Base-by-base conservation (phyloP, 64 coral and sea anemone species). In the Cladopsammia gracilis region DNA sequence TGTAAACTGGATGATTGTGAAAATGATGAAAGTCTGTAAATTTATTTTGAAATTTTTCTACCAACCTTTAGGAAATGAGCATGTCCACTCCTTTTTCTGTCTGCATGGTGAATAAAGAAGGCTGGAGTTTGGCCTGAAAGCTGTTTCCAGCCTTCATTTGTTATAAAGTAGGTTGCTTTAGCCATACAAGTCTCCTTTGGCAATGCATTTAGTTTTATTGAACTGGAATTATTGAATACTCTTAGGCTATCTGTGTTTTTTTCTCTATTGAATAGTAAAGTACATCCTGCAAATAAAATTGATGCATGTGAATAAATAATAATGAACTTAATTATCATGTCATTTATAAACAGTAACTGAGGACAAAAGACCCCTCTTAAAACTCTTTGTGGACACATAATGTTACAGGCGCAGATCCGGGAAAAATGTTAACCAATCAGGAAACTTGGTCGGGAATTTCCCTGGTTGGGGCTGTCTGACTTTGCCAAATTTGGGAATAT, bases 221-320 rank as follows among this genome's bases (percentile, higher is more conserved):
- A 66, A 14, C 60, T 84, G 26, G 80, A 84, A 0, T 50, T 67
- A 67, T 68, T 50, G 60, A 84, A 84, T 67, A 84, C 45, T 84
- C 5, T 62, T 6, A 84, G 80, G 3, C 34, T 15, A 7, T 19
- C 18, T 14, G 18, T 5, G 14, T 0, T 8, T n/a, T 6, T 66
- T 68, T 67, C 80, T 68, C 46, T 24, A 1, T 14, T 12, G 20
- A 84, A 84, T 10, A 50, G 62, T 19, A 84, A 68, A 25, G 2
- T 25, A 51, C 80, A 84, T 4, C 43, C 80, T 84, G 80, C 4
- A 67, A 84, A 76, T 8, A 76, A 76, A 76, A 14, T 50, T 7
- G 51, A 24, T 54, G 5, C 61, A 57, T 7, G 54, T 19, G 14
- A 5, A 46, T n/a, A 64, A 42, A 4, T 58, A 58, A 25, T 56